Evolutionary conservation across 2,797 vertebrate species (phyloP).

Genomic region (Bovichtus diacanthus): DNA sequence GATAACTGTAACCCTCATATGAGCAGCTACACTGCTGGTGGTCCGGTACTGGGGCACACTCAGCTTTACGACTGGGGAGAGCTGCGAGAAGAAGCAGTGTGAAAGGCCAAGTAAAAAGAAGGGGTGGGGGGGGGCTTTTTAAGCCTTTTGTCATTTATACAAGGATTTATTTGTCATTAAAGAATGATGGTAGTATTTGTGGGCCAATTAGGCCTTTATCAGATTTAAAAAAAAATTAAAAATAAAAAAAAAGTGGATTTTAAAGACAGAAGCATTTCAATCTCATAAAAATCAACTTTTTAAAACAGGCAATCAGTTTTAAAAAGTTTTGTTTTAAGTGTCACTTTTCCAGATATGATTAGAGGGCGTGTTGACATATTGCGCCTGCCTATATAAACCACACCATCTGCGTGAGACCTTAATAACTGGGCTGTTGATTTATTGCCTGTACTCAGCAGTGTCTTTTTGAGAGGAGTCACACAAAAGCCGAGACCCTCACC

Average conservation of each 20-base stretch:
- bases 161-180: constrained; percentile 88
- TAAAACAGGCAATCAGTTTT: neutral
- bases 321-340: neutral
- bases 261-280: constrained; percentile 15
- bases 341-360: neutral
- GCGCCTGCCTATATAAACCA: constrained; percentile 11
- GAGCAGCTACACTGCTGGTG: constrained; percentile 89
- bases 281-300: neutral
- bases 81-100: constrained; percentile 77
- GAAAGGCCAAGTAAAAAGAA: constrained; percentile 72
- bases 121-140: constrained; percentile 69
- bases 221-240: no score
- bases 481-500: constrained; percentile 70
- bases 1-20: constrained; percentile 90
- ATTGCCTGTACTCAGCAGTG: constrained; percentile 80
- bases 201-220: constrained; percentile 60
- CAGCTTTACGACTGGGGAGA: constrained; percentile 71
- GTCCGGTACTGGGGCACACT: constrained; percentile 84
- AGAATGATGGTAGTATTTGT: constrained; percentile 80
- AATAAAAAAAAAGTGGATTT: neutral
- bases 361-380: constrained; percentile 10
- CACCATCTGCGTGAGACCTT: constrained; percentile 66
- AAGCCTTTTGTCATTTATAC: constrained; percentile 86
- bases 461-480: constrained; percentile 71
- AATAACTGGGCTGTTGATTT: constrained; percentile 82